Base-by-base conservation (phyloP, 2,113 vertebrate genomes). In the Oncorhynchus masou region DNA sequence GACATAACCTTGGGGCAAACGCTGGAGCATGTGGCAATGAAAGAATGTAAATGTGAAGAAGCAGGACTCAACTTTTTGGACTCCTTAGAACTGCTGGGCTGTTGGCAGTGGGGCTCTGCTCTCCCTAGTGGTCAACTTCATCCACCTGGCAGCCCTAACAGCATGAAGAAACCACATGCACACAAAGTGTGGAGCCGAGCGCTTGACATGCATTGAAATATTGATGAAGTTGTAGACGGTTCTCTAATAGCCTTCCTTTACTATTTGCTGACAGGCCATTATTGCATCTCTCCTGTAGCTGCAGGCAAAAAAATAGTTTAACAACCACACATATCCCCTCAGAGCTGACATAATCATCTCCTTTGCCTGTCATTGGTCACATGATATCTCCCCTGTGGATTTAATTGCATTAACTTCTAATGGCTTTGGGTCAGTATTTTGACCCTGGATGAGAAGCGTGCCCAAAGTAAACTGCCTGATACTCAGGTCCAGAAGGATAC, bases 191-290 rank as follows among this genome's bases (percentile, higher is more conserved):
- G 67, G 49, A 69, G 67, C 82, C 8, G 78, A 85, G 81, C 27
- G 69, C 75, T 81, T 82, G 83, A 87, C 87, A 76, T 64, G 70
- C 77, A 29, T 13, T 92, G 80, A 90, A 92, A 90, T 87, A 92
- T 91, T 86, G 86, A 92, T 91, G 87, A 90, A 83, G 83, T 83
- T 87, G 84, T 83, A 84, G 84, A 80, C 84, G 85, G 79, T 88
- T 80, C 13, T 31, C 80, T 90, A 90, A 92, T 87, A 86, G 84
- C 83, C 79, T 77, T 79, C 80, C 76, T 84, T 87, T 85, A 89
- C 70, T 79, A 78, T 86, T 85, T 82, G 82, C 87, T 92, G 87
- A 88, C 85, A 80, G 74, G 76, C 77, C 83, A 79, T 89, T 87
- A 83, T 73, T 64, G 67, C 48, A 72, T 70, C 3, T 73, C 5